Evolutionary conservation across 2,888 invertebrate species (phyloP), one percentile per base, ranked within the genome.

Genomic region (Eilema griseolum): DNA sequence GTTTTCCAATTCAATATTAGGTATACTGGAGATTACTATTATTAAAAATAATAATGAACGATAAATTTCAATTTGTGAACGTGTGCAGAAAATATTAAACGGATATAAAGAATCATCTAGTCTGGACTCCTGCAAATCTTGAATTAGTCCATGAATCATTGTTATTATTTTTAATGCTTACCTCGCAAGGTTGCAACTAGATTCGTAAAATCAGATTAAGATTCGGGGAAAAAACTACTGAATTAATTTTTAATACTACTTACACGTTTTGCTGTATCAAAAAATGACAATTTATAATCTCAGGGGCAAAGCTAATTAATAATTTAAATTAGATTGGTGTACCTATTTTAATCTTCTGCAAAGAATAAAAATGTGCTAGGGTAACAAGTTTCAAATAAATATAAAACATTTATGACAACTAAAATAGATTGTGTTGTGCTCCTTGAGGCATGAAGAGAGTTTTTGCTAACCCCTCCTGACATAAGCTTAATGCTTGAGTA

Each of bases 361-460:
- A 37, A 37, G 1, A 37, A 12, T 37, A 37, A 12, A 37, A 37
- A 37, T 5, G 33, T 37, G 3, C 11, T 37, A 37, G 33, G 11
- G 33, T 37, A 37, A 52, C n/a, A 20, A 52, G 52, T 52, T 52
- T 52, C 52, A n/a, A n/a, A 52, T 46, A 20, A 20, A 46, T 20
- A 46, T 52, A n/a, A 52, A 52, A 20, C 3, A 52, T 52, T 52
- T n/a, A 52, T 52, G 10, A 52, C 52, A 52, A 20, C 46, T 20
- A 7, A 46, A 52, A n/a, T 10, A 1, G n/a, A 52, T 52, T 24
- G 52, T 64, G 33, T n/a, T 26, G 46, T 52, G n/a, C n/a, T 52
- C 52, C 8, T 52, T 52, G 52, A 52, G n/a, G 52, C 52, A 52
- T n/a, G 52, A 52, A 52, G 52, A 52, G 52, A 52, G n/a, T n/a